These are phyloP conservation scores for Caenorhabditis becei DNA, from an alignment of 2,888 invertebrate species.

Conservation along the genomic window DNA sequence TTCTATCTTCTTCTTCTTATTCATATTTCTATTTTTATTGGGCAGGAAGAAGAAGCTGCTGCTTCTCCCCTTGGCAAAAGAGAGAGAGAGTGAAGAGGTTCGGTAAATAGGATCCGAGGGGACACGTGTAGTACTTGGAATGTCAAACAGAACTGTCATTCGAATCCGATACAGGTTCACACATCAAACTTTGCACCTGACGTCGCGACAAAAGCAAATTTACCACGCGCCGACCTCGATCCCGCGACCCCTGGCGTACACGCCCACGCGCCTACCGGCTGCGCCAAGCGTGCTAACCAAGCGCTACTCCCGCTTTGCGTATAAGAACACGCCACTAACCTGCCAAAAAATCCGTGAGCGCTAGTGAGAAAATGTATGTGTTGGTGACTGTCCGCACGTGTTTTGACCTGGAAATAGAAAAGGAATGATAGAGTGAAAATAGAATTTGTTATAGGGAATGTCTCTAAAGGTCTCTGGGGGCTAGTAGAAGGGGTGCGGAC, in stretches of 20 bases:
- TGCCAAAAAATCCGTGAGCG: slow-evolving; percentile 80
- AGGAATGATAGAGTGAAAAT: too few relatives aligned
- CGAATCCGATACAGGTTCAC: too few relatives aligned
- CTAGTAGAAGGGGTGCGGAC: too few relatives aligned
- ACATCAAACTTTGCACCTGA: too few relatives aligned
- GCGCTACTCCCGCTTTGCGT: too few relatives aligned
- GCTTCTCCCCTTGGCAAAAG: not conserved
- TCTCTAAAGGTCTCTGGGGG: too few relatives aligned
- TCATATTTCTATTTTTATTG: slow-evolving; percentile 21
- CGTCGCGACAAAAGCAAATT: too few relatives aligned
- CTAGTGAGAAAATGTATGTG: slow-evolving; percentile 80
- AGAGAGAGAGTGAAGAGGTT: slow-evolving; percentile 10
- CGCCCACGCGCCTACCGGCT: not conserved
- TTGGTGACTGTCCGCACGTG: slow-evolving; percentile 80
- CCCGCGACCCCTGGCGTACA: not conserved
- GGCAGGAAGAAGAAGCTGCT: not conserved
- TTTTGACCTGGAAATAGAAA: slow-evolving; percentile 62
- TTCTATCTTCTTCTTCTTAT: slow-evolving; percentile 6
- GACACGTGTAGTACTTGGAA: slow-evolving; percentile 1
- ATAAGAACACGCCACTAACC: slow-evolving; percentile 42
- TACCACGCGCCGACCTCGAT: too few relatives aligned
- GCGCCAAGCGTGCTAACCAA: not conserved
- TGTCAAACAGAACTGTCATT: too few relatives aligned
- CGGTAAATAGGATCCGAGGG: not conserved
- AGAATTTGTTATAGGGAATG: too few relatives aligned